These are phyloP conservation scores for Notolepis coatsorum DNA, from an alignment of 2,797 vertebrate species.

Conservation along the genomic window DNA sequence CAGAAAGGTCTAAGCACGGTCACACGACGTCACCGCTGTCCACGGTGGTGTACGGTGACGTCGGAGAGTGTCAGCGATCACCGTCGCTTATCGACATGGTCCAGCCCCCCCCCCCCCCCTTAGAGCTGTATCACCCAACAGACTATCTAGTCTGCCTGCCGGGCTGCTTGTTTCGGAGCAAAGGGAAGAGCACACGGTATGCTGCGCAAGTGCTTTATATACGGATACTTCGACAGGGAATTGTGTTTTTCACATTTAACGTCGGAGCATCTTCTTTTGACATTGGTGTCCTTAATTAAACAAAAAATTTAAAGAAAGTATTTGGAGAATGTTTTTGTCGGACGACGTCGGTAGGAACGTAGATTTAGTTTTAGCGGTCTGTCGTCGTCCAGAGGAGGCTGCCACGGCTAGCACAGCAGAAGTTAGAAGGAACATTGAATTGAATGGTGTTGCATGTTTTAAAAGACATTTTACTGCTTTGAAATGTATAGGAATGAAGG, in stretches of 20 bases:
- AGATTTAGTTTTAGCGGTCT: conserved; percentile 74
- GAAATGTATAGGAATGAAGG: conserved; percentile 79
- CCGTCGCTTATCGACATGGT: conserved; percentile 44
- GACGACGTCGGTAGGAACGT: conserved; percentile 61
- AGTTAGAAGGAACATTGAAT: conserved; percentile 71
- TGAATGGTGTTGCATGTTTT: conserved; percentile 79
- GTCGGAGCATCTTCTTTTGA: conserved; percentile 68
- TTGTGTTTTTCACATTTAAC: conserved; percentile 67
- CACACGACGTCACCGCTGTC: conserved; percentile 28
- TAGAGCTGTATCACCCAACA: conserved; percentile 60
- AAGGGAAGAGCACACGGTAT: conserved; percentile 78
- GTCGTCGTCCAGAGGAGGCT: conserved; percentile 62
- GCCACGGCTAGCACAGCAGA: conserved; percentile 71
- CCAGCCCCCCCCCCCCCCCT: conserved; percentile 32
- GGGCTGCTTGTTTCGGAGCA: conserved; percentile 62
- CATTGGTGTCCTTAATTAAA: conserved; percentile 67
- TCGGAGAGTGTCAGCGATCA: conserved; percentile 15
- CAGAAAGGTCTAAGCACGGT: conserved; percentile 40
- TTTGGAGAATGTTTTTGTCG: conserved; percentile 55
- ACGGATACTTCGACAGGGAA: conserved; percentile 80
- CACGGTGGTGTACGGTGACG: conserved; percentile 31
- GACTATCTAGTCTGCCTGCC: conserved; percentile 58
- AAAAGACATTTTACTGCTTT: conserved; percentile 72
- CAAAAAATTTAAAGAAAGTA: too few relatives aligned
- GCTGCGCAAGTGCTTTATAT: conserved; percentile 80